These are phyloP conservation scores for Styela plicata DNA, from an alignment of 23 tunicate genomes.

Conservation along the genomic window DNA sequence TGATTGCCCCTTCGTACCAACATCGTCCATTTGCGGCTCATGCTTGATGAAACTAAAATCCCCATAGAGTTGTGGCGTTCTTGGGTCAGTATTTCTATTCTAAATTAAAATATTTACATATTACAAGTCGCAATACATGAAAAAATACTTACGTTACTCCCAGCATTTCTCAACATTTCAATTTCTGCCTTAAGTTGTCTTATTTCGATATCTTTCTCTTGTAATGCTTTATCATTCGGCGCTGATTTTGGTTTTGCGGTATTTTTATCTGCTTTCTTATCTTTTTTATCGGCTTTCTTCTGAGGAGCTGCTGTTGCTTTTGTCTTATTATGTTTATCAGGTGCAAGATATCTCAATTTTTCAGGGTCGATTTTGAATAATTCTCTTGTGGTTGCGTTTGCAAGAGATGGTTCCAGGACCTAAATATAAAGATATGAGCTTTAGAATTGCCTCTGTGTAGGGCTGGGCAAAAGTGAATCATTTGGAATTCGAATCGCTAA, in stretches of 20 bases:
- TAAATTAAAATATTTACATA: too few relatives aligned
- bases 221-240: conserved; percentile 18
- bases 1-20: too few relatives aligned
- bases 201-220: conserved; percentile 27
- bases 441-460: too few relatives aligned
- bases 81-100: too few relatives aligned
- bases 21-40: too few relatives aligned
- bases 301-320: conserved; percentile 7
- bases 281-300: not conserved
- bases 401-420: conserved; percentile 38
- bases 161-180: not conserved
- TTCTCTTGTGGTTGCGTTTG: conserved; percentile 39
- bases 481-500: too few relatives aligned
- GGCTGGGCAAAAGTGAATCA: too few relatives aligned
- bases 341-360: conserved; percentile 28
- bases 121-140: too few relatives aligned
- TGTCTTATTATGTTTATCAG: not conserved
- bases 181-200: conserved; percentile 14
- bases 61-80: too few relatives aligned
- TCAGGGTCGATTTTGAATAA: conserved; percentile 42
- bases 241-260: not conserved
- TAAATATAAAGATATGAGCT: too few relatives aligned
- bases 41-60: too few relatives aligned
- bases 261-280: not conserved
- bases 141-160: not conserved